Base-by-base conservation (phyloP, 2,888 invertebrate species). In the Drosophila sordidula region DNA sequence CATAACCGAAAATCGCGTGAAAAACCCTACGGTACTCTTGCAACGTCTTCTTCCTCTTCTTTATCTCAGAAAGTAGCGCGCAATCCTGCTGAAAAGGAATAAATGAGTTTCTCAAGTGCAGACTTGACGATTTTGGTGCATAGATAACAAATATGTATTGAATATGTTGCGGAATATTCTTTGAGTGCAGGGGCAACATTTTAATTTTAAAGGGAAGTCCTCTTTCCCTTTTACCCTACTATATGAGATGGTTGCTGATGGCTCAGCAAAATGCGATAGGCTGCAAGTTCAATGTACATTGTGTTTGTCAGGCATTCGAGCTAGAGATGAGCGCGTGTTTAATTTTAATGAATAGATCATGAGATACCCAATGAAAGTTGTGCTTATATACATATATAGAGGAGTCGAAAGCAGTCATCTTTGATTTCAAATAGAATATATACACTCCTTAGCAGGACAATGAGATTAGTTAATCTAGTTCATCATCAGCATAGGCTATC, bases 261-360 rank as follows among this genome's bases (percentile, higher is more conserved):
- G 45, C 58, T 59, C 58, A 62, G 65, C 56, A 65, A 8, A 69
- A 69, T 70, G 75, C 55, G 58, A 78, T 70, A 78, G 75, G 55
- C 63, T 47, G 69, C 78, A 87, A 84, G 89, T 87, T 89, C 85
- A 86, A 87, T 78, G 89, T 66, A 82, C 88, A 87, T 79, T 72
- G 70, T 22, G 14, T 47, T 62, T 34, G 26, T 32, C 6, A 9
- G n/a, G 1, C 4, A 44, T n/a, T 18, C 16, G 8, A 66, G 14
- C n/a, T 51, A 32, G 66, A 38, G 63, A 66, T 66, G 63, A 32
- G 52, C 52, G 26, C 38, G 18, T 16, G 52, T 3, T 0, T 29
- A 8, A 32, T 49, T 49, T n/a, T 8, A 34, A 34, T 34, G 12
- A 34, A 34, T 11, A 34, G 26, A 16, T 6, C 6, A 11, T 6